A percentile compares a stretch with the other conserved stretches of the same genome.
Evolutionary conservation across 2,113 vertebrate genomes (phyloP).

Genomic region (Siphamia tubifer): DNA sequence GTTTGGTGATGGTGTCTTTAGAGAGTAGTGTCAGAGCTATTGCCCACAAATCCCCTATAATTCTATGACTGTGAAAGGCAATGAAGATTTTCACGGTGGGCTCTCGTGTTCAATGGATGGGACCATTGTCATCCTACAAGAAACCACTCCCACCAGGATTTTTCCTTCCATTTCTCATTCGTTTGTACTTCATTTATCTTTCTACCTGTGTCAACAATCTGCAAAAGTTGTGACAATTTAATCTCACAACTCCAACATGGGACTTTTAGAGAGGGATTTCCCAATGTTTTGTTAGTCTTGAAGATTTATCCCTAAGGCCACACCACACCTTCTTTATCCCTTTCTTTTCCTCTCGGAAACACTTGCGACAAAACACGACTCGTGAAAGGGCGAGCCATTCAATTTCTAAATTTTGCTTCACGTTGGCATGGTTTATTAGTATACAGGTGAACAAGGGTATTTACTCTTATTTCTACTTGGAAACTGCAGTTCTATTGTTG

Average conservation of each 20-base stretch:
- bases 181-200: constrained; percentile 7
- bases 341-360: background rate
- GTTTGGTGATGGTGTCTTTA: no score
- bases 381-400: background rate
- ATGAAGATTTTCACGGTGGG: no score
- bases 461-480: background rate
- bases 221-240: constrained; percentile 20
- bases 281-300: constrained; percentile 32
- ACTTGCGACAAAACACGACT: background rate
- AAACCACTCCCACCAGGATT: no score
- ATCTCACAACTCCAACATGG: constrained; percentile 22
- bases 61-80: no score
- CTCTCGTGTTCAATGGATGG: no score
- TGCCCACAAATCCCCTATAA: no score
- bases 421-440: constrained; percentile 10
- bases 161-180: no score
- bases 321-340: constrained; percentile 15
- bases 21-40: no score
- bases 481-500: background rate
- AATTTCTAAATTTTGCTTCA: constrained; percentile 11
- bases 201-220: constrained; percentile 18
- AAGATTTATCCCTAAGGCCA: constrained; percentile 28
- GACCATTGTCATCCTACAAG: no score
- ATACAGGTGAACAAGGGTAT: background rate
- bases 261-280: constrained; percentile 47